Evolutionary conservation across 2,888 invertebrate species (phyloP).

Genomic region (Drosophila colorata): DNA sequence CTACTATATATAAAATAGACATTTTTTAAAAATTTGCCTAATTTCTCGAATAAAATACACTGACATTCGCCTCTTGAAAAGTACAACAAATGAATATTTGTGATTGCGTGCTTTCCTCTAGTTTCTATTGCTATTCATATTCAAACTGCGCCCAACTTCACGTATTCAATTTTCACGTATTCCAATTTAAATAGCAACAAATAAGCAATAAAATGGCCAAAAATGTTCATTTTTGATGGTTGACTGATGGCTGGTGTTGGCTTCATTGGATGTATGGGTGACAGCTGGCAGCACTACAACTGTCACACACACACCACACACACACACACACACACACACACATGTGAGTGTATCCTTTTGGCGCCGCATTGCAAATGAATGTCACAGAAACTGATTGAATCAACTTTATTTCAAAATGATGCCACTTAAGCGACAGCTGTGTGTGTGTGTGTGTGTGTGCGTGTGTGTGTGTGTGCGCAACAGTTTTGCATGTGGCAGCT

Average conservation of each 20-base stretch:
- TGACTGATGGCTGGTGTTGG: conserved; percentile 46
- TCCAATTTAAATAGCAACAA: conserved; percentile 10
- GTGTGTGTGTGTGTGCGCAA: conserved; percentile 29
- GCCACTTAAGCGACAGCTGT: conserved; percentile 81
- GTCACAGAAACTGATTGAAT: conserved; percentile 83
- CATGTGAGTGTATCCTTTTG: conserved; percentile 34
- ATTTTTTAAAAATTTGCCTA: too few relatives aligned
- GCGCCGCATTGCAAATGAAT: conserved; percentile 56
- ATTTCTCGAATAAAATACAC: too few relatives aligned
- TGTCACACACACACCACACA: conserved; percentile 40
- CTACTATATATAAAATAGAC: too few relatives aligned
- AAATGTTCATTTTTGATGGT: conserved; percentile 24
- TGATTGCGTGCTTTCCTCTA: background rate
- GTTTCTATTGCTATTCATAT: background rate
- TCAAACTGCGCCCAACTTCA: background rate
- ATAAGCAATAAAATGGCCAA: conserved; percentile 13
- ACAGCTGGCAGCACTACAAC: conserved; percentile 60
- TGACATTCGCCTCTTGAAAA: too few relatives aligned
- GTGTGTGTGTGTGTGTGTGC: conserved; percentile 14
- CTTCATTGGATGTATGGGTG: conserved; percentile 72
- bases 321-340: conserved; percentile 24
- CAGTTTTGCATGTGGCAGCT: conserved; percentile 69
- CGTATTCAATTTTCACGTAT: conserved; percentile 16
- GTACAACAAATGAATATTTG: background rate
- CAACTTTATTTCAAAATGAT: conserved; percentile 86